Percentiles rank a stretch among this genome's conserved stretches.
These are phyloP conservation scores for Bubalus kerabau DNA, from an alignment of 2,113 vertebrate genomes.

Conservation along the genomic window DNA sequence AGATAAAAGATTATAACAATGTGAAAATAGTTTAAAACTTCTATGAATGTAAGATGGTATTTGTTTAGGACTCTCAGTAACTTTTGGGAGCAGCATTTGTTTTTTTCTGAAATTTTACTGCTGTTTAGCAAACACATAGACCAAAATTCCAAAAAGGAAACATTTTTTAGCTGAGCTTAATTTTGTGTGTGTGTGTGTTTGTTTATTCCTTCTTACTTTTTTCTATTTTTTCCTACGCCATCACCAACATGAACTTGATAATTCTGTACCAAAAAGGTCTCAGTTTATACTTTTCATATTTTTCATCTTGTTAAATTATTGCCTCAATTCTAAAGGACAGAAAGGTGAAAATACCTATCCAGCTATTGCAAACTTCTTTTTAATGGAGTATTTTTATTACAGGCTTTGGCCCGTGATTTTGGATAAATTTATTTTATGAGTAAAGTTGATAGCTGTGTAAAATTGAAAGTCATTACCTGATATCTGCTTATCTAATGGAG, in stretches of 20 bases:
- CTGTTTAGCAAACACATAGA: not conserved
- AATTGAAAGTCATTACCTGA: not conserved
- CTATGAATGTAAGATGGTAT: not conserved
- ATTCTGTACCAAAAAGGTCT: not conserved
- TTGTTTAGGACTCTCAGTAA: not conserved
- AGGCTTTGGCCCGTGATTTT: not conserved
- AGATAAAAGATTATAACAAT: not conserved
- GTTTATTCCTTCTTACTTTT: not conserved
- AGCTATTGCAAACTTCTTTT: not conserved
- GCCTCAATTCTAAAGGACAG: not conserved
- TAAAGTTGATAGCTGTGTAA: not conserved
- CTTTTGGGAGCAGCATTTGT: not conserved
- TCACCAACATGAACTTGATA: conserved; percentile 2
- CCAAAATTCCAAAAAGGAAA: not conserved
- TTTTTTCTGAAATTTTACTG: not conserved
- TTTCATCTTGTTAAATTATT: conserved; percentile 1
- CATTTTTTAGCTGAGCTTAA: conserved; percentile 21
- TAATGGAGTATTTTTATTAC: not conserved
- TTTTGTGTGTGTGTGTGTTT: not conserved
- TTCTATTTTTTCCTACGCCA: not conserved
- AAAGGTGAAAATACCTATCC: not conserved
- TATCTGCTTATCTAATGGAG: not conserved
- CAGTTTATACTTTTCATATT: not conserved
- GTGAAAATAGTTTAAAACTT: not conserved
- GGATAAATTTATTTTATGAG: conserved; percentile 19